A percentile compares a stretch with the other conserved stretches of the same genome.
Conservation (phyloP, 2,888 invertebrate species). For the Metellina segmentata region DNA sequence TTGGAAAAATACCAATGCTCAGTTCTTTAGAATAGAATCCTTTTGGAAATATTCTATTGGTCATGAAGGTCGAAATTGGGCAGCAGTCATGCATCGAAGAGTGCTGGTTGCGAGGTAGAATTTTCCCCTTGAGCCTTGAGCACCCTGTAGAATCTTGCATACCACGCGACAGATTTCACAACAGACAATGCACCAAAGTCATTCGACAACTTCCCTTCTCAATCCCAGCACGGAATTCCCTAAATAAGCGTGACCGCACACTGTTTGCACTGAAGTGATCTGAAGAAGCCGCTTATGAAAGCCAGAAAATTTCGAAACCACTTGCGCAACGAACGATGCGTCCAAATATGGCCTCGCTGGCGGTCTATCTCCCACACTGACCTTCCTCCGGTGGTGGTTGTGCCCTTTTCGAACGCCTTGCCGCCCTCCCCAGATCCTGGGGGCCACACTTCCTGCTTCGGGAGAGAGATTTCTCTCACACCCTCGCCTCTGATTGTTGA, state of each 20-base stretch:
- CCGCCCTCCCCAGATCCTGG: slow-evolving; percentile 12
- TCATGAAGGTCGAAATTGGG: too few species aligned
- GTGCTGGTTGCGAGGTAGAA: too few species aligned
- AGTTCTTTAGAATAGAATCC: too few species aligned
- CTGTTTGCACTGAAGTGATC: neutral
- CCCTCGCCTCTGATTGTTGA: slow-evolving; percentile 27
- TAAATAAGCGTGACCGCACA: slow-evolving; percentile 19
- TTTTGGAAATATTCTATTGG: too few species aligned
- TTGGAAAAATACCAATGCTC: too few species aligned
- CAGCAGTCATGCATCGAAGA: too few species aligned
- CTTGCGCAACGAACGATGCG: slow-evolving; percentile 28
- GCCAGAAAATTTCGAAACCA: slow-evolving; percentile 37
- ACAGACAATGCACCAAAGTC: too few species aligned
- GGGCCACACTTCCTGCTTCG: slow-evolving; percentile 30
- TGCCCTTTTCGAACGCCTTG: slow-evolving; percentile 37
- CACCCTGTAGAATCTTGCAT: too few species aligned
- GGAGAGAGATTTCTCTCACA: neutral
- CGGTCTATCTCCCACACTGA: slow-evolving; percentile 42
- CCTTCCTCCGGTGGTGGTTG: slow-evolving; percentile 12
- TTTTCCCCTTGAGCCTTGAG: too few species aligned
- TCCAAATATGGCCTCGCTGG: slow-evolving; percentile 50
- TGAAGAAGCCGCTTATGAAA: neutral
- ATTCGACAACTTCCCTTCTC: too few species aligned
- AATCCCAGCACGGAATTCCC: neutral
- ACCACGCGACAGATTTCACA: too few species aligned